phyloP scores from a whole-genome alignment of 1,140 invertebrate species.

The Hyphantria cunea region DNA sequence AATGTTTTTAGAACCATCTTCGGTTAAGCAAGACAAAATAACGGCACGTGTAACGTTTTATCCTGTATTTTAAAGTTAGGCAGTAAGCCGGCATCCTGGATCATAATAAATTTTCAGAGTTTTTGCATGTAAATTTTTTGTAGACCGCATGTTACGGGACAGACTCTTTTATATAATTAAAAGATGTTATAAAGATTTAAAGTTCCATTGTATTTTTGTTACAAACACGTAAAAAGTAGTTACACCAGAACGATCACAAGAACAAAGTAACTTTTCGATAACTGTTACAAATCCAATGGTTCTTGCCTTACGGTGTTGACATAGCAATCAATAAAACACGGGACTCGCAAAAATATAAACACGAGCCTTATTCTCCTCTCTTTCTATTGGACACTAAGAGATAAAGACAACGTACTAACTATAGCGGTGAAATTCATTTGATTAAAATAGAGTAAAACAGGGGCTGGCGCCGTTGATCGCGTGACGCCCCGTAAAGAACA shows the following conservation, averaged over 20 bases:
- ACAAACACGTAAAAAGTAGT: neutral
- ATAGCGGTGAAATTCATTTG: constrained; percentile 51
- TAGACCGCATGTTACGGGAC: constrained; percentile 16
- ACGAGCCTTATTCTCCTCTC: constrained; percentile 39
- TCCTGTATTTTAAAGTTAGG: neutral
- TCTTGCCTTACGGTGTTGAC: constrained; percentile 39
- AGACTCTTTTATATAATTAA: neutral
- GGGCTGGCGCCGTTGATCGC: constrained; percentile 52
- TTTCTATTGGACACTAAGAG: constrained; percentile 34
- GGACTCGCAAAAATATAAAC: constrained; percentile 46
- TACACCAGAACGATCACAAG: too few species aligned
- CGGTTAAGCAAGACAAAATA: neutral
- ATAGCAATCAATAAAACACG: constrained; percentile 58
- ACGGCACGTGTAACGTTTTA: neutral
- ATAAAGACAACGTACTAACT: constrained; percentile 44
- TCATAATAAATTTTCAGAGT: neutral
- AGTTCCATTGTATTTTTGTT: constrained; percentile 11
- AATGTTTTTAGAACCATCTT: neutral
- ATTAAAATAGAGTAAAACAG: constrained; percentile 57
- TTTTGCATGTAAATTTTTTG: constrained; percentile 11
- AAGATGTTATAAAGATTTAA: neutral
- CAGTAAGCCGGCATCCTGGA: neutral
- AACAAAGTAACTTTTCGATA: neutral
- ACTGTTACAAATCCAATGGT: constrained; percentile 40
- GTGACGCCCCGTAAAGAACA: constrained; percentile 48